Evolutionary conservation across 2,888 invertebrate genomes (phyloP), one percentile per base, ranked within the genome.

Genomic region (Portevinia maculata): DNA sequence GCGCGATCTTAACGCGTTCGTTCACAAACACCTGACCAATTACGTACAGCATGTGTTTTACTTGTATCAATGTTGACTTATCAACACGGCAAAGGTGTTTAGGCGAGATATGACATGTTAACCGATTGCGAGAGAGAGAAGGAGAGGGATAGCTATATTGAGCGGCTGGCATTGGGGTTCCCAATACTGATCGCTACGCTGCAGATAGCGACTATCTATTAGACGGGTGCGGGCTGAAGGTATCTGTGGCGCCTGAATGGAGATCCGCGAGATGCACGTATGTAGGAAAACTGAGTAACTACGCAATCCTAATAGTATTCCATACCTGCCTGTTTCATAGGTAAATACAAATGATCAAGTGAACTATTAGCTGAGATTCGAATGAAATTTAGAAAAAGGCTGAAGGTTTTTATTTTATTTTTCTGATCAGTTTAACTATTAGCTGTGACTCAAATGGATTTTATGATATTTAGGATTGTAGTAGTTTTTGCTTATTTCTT

Each of bases 1-100:
- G 67, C 71, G 55, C 71, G 78, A 21, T 73, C 78, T 83, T 83
- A 78, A 73, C 83, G 78, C 78, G 67, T 67, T 73, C 83, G 62
- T 71, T 11, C 60, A 67, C 67, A 70, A 60, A 76, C 81, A 76
- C 70, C 59, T 81, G 76, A 64, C 46, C 39, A 76, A 81, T 76
- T 76, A 81, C 32, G 24, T 46, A 21, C 59, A 52, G 46, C 69
- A 46, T 62, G 62, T 64, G 64, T 39, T 81, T 62, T 64, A 69
- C 28, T 46, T 69, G 81, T 17, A 65, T 19, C 34, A 17, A 60
- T 71, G 71, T 67, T 41, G 44, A 71, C 78, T 78, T 83, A 83
- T 83, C 83, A 73, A 62, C 37, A 52, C 65, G 17, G 30, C 50
- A 78, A 71, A 76, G 71, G 71, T 83, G 71, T 55, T 73, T 32